Base-by-base conservation (phyloP, 2,888 invertebrate genomes). In the Caenorhabditis sulstoni region DNA sequence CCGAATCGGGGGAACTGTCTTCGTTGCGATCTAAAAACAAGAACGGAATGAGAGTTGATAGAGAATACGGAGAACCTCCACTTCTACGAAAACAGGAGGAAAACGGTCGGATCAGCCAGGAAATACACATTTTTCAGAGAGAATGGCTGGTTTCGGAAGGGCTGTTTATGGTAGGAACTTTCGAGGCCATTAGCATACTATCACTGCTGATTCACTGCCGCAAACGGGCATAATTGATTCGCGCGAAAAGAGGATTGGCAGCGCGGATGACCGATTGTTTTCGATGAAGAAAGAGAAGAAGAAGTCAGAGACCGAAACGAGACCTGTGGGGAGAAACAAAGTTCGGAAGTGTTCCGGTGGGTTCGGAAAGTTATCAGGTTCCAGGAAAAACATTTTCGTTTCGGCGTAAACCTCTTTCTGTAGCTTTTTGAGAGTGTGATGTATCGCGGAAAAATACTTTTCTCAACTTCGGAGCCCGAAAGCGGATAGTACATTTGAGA, bases 171-270 rank as follows among this genome's bases (percentile, higher is more conserved):
- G 55, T 37, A 37, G 23, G 53, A 53, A 53, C 53, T 53, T 53
- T 53, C 35, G 58, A 67, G 23, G 58, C 59, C 61, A 68, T 68
- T 68, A 68, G 68, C 68, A 68, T 59, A 68, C 68, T 61, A 68
- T 68, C 68, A 68, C 20, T 22, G 41, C 59, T 61, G 68, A 68
- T 35, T 68, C 68, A 68, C 29, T 29, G 52, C 55, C 47, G 18
- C 14, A 23, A 7, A 11, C 39, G 37, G n/a, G 20, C 57, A 57
- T 67, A 67, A 67, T 67, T 67, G 57, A 67, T 67, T 52, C 55
- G 37, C 39, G 45, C 37, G 29, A 53, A 67, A 58, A 58, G 57
- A 39, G 49, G 45, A 55, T 37, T 50, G 50, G n/a, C 16, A 41
- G 16, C 29, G 29, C 52, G n/a, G 22, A 23, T 29, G 52, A 20